Evolutionary conservation across 37 sponge, comb jelly and placozoan genomes (phyloP).

Genomic region (Petrosia ficiformis): DNA sequence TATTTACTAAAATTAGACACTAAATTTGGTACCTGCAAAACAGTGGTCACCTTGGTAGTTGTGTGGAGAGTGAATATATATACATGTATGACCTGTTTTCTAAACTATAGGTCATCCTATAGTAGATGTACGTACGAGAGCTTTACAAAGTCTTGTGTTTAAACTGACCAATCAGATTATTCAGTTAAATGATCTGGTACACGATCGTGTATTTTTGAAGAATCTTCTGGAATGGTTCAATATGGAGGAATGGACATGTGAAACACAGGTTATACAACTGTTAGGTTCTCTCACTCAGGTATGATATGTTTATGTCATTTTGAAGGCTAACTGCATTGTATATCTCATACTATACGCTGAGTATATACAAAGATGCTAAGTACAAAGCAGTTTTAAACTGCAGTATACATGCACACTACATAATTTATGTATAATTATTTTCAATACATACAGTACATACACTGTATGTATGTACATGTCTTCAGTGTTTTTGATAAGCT

Average conservation of each 20-base stretch:
- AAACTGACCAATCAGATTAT: constrained; percentile 52
- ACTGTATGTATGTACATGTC: no score
- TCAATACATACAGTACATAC: no score
- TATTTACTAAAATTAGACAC: not conserved
- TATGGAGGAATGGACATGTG: constrained; percentile 47
- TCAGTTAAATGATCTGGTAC: constrained; percentile 20
- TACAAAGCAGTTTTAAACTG: no score
- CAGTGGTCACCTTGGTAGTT: no score
- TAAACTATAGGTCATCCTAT: constrained; percentile 55
- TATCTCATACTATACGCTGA: no score
- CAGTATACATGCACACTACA: no score
- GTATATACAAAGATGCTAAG: no score
- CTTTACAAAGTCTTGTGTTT: constrained; percentile 50
- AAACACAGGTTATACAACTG: constrained; percentile 44
- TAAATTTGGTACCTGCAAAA: no score
- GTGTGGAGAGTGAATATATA: no score
- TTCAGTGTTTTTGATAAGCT: no score
- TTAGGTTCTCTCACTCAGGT: constrained; percentile 43
- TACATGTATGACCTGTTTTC: no score
- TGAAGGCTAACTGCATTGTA: not conserved
- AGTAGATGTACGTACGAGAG: constrained; percentile 48
- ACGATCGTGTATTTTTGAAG: constrained; percentile 50
- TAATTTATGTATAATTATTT: not conserved
- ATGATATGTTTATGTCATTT: no score
- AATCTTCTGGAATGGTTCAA: constrained; percentile 82